These are phyloP conservation scores for Emydoidea blandingii DNA, from an alignment of 2,797 vertebrate species.

Conservation along the genomic window DNA sequence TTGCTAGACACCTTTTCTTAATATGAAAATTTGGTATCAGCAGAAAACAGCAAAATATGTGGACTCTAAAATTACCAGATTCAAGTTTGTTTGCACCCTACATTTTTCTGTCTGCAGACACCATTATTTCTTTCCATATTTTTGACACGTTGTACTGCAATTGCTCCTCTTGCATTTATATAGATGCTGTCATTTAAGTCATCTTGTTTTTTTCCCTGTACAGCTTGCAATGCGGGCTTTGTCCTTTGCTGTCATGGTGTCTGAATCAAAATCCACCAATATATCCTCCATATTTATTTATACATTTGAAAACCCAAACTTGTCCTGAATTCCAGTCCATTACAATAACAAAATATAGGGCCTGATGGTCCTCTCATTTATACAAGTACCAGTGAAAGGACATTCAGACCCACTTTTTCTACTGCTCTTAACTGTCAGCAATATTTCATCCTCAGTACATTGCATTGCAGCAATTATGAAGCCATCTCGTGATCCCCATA, in stretches of 20 bases:
- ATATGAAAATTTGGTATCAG: background rate
- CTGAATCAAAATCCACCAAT: background rate
- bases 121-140: background rate
- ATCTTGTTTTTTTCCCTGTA: background rate
- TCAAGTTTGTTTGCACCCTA: background rate
- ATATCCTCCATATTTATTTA: background rate
- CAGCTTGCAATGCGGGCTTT: background rate
- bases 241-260: background rate
- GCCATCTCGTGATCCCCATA: background rate
- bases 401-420: background rate
- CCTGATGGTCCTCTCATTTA: background rate
- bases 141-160: background rate
- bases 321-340: background rate
- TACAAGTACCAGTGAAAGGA: background rate
- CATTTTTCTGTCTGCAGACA: background rate
- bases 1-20: accelerated
- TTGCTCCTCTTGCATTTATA: background rate
- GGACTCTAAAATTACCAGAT: background rate
- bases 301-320: background rate
- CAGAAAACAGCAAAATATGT: background rate
- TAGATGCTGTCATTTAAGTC: background rate
- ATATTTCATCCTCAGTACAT: background rate
- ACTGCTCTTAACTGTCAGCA: background rate
- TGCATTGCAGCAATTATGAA: background rate
- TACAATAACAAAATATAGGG: background rate